Percentiles rank a stretch among this genome's conserved stretches.
Evolutionary conservation across 2,888 invertebrate genomes (phyloP).

Genomic region (Mactromeris polynyma): DNA sequence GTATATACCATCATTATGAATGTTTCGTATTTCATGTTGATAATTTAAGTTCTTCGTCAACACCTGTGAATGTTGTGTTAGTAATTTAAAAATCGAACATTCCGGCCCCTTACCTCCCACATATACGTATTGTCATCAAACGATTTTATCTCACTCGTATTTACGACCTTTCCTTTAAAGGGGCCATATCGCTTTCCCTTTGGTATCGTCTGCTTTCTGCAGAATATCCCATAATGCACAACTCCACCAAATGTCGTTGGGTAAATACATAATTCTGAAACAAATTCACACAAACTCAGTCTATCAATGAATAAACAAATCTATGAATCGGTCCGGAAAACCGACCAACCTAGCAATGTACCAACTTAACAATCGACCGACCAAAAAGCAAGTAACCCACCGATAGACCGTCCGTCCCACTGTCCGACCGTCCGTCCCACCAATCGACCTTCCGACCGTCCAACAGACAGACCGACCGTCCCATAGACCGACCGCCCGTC

Average conservation of each 20-base stretch:
- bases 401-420: background rate
- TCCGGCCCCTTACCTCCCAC: slow-evolving; percentile 85
- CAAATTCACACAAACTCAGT: too few species aligned
- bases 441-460: background rate
- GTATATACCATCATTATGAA: too few species aligned
- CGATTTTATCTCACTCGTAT: slow-evolving; percentile 87
- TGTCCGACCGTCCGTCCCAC: background rate
- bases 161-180: slow-evolving; percentile 86
- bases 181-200: slow-evolving; percentile 86
- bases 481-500: too few species aligned
- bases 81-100: too few species aligned
- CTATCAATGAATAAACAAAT: too few species aligned
- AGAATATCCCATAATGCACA: slow-evolving; percentile 86
- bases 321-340: background rate
- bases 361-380: background rate
- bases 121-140: slow-evolving; percentile 87
- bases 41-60: too few species aligned
- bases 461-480: background rate
- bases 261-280: slow-evolving; percentile 79
- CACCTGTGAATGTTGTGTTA: too few species aligned
- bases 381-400: too few species aligned
- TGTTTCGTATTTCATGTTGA: too few species aligned
- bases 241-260: slow-evolving; percentile 85
- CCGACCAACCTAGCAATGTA: background rate
- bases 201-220: slow-evolving; percentile 80